Evolutionary conservation across 2,888 invertebrate species (phyloP).

Genomic region (Campoplex nolae): DNA sequence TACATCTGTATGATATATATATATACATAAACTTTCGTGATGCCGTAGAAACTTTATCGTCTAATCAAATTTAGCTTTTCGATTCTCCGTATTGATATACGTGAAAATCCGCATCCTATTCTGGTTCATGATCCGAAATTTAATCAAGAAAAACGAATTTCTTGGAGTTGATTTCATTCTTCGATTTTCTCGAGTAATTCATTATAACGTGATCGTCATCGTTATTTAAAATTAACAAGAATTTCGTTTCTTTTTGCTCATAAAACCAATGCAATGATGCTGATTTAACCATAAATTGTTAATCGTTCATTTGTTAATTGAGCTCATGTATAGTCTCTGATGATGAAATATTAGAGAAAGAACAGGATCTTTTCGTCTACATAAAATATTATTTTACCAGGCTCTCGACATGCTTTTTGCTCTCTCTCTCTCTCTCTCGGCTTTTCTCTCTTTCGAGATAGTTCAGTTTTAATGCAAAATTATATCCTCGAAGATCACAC

Average conservation of each 20-base stretch:
- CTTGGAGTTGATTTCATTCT: neutral
- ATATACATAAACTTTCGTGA: neutral
- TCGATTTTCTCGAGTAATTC: neutral
- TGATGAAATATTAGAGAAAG: neutral
- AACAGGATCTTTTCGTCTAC: conserved; percentile 5
- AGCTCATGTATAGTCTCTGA: too few relatives aligned
- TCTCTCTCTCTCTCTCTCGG: neutral
- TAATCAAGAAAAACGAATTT: neutral
- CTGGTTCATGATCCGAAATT: neutral
- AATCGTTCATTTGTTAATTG: conserved; percentile 9
- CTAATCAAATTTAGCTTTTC: conserved; percentile 16
- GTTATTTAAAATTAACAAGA: neutral
- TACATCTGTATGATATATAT: conserved; percentile 19
- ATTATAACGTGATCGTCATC: neutral
- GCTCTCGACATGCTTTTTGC: conserved; percentile 14
- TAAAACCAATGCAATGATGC: neutral
- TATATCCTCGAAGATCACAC: conserved; percentile 69
- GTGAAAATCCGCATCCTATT: neutral
- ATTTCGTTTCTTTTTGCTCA: neutral
- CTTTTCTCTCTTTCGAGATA: neutral
- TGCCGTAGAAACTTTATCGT: conserved; percentile 9
- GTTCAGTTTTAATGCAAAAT: conserved; percentile 69
- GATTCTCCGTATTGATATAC: conserved; percentile 1
- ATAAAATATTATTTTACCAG: conserved; percentile 34
- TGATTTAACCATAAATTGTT: neutral